Evolutionary conservation across 1,140 invertebrate species (phyloP).

Genomic region (Melitaea cinxia): DNA sequence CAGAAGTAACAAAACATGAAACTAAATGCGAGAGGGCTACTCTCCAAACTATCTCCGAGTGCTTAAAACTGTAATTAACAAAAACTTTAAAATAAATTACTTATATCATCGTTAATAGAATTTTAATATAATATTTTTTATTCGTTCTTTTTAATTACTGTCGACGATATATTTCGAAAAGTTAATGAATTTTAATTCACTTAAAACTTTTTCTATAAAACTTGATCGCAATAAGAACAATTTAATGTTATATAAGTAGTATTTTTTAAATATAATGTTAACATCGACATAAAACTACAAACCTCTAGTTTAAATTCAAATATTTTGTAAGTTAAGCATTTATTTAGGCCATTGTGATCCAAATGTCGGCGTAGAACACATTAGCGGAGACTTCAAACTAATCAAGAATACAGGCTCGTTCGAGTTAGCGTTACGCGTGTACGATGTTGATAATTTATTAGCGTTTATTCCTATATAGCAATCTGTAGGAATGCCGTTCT

Average conservation of each 20-base stretch:
- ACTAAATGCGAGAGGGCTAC: background rate
- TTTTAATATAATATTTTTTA: background rate
- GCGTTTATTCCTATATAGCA: conserved; percentile 79
- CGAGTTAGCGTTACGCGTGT: conserved; percentile 69
- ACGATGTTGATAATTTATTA: conserved; percentile 79
- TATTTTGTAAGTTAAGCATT: background rate
- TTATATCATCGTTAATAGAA: background rate
- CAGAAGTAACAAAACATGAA: conserved; percentile 3
- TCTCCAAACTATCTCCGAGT: background rate
- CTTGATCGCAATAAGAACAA: no score
- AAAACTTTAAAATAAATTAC: background rate
- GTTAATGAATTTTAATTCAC: no score
- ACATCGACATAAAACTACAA: no score
- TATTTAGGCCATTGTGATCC: conserved; percentile 4
- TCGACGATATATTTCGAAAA: no score
- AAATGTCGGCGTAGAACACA: conserved; percentile 34
- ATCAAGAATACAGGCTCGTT: conserved; percentile 71
- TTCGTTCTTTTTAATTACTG: no score
- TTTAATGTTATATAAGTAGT: no score
- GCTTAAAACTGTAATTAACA: background rate
- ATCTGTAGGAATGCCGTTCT: conserved; percentile 77
- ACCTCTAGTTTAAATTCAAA: background rate
- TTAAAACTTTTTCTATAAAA: no score
- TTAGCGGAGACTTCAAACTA: conserved; percentile 78
- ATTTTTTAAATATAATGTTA: no score